Conservation (phyloP, 2,888 invertebrate genomes). For the Merodon equestris region DNA sequence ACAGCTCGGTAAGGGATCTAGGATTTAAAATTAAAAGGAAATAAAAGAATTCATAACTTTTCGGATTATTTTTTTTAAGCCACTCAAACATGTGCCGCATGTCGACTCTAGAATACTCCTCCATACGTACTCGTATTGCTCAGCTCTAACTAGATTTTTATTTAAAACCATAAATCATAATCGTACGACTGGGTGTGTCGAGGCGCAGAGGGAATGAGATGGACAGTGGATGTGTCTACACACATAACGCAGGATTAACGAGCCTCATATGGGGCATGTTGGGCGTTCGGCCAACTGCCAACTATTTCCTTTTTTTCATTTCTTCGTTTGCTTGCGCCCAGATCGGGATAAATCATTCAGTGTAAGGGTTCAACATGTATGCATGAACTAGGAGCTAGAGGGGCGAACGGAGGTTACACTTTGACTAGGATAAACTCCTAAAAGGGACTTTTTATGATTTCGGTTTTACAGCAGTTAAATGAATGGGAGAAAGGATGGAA, state of each 20-base stretch:
- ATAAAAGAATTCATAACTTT: slow-evolving; percentile 29
- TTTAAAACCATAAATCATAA: slow-evolving; percentile 43
- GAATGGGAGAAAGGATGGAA: neutral
- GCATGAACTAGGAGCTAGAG: neutral
- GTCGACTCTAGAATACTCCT: slow-evolving; percentile 21
- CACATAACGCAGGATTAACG: slow-evolving; percentile 30
- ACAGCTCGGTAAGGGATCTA: neutral
- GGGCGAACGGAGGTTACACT: slow-evolving; percentile 25
- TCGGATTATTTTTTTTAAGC: neutral
- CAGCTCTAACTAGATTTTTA: slow-evolving; percentile 20
- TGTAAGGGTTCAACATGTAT: neutral
- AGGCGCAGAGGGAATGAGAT: neutral
- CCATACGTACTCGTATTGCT: too few relatives aligned
- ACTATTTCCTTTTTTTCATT: neutral
- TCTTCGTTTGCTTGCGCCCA: slow-evolving; percentile 24
- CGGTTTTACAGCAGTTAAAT: slow-evolving; percentile 31
- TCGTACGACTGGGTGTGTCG: neutral
- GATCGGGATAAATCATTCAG: slow-evolving; percentile 39
- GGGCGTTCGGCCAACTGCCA: neutral
- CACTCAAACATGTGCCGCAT: slow-evolving; percentile 7
- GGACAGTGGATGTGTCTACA: neutral
- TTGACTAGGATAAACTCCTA: slow-evolving; percentile 32
- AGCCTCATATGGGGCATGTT: slow-evolving; percentile 36
- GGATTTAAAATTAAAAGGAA: neutral
- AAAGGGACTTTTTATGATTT: slow-evolving; percentile 46